Conservation (phyloP, 2,888 invertebrate genomes). For the Cerastoderma edule region DNA sequence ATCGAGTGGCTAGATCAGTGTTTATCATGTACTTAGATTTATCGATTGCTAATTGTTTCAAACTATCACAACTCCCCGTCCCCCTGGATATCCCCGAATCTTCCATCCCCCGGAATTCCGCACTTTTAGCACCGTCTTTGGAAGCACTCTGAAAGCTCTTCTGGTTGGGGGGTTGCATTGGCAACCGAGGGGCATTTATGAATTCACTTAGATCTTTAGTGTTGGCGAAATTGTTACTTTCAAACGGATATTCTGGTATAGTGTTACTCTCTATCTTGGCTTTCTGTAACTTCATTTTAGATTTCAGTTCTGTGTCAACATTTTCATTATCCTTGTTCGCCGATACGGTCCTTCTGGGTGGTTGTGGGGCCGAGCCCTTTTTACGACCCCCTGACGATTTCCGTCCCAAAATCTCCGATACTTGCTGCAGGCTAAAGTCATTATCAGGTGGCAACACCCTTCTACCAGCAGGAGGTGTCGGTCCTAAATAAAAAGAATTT, state of each 20-base stretch:
- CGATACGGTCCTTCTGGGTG: slow-evolving; percentile 90
- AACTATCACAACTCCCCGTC: slow-evolving; percentile 72
- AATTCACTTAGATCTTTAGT: slow-evolving; percentile 62
- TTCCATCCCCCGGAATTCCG: slow-evolving; percentile 58
- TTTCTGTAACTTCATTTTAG: slow-evolving; percentile 78
- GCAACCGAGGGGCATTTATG: slow-evolving; percentile 61
- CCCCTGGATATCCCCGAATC: slow-evolving; percentile 72
- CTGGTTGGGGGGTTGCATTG: slow-evolving; percentile 64
- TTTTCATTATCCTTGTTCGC: slow-evolving; percentile 58
- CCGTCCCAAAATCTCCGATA: slow-evolving; percentile 72
- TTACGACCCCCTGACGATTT: slow-evolving; percentile 70
- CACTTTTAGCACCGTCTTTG: slow-evolving; percentile 51
- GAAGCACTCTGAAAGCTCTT: slow-evolving; percentile 64
- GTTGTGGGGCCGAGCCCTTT: slow-evolving; percentile 90
- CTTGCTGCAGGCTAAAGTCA: slow-evolving; percentile 73
- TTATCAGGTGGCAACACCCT: slow-evolving; percentile 75
- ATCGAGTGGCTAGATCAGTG: slow-evolving; percentile 69
- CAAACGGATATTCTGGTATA: slow-evolving; percentile 67
- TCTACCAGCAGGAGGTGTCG: slow-evolving; percentile 78
- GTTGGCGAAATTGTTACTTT: slow-evolving; percentile 60
- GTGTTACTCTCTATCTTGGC: slow-evolving; percentile 77
- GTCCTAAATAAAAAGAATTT: slow-evolving; percentile 66
- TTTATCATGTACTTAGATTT: slow-evolving; percentile 78
- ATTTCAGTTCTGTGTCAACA: slow-evolving; percentile 75
- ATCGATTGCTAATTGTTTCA: slow-evolving; percentile 76